Conservation (phyloP, 1,140 invertebrate genomes). For the Drosophila sucinea region DNA sequence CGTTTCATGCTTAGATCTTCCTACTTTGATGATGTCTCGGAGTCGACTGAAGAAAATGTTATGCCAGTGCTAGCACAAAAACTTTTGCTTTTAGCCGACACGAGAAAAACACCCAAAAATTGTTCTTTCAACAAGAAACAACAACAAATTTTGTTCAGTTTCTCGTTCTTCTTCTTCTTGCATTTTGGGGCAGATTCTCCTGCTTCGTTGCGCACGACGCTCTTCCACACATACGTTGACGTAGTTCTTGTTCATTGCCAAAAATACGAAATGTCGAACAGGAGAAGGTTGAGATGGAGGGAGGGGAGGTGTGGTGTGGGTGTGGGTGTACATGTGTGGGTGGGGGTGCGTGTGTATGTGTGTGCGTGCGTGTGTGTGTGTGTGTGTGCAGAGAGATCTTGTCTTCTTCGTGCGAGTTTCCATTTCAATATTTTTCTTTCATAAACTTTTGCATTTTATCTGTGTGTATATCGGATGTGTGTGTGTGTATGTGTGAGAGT, state of each 20-base stretch:
- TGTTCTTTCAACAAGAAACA: conserved; percentile 36
- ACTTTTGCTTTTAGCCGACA: conserved; percentile 76
- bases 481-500: conserved; percentile 26
- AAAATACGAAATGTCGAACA: conserved; percentile 57
- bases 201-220: conserved; percentile 75
- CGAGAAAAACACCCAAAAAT: conserved; percentile 27
- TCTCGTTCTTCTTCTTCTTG: conserved; percentile 53
- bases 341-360: conserved; percentile 18
- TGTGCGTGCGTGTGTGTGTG: conserved; percentile 34
- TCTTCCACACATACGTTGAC: conserved; percentile 73
- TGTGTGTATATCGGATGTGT: conserved; percentile 27
- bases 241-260: conserved; percentile 81
- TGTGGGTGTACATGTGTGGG: conserved; percentile 19
- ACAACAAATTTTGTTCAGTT: conserved; percentile 44
- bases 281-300: neutral
- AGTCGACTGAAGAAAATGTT: conserved; percentile 82
- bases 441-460: conserved; percentile 71
- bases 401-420: conserved; percentile 68
- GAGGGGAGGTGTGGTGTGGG: conserved; percentile 6
- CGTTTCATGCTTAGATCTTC: conserved; percentile 25
- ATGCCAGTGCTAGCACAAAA: conserved; percentile 72
- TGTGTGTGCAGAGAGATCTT: conserved; percentile 36
- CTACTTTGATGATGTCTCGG: conserved; percentile 71
- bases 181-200: conserved; percentile 46
- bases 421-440: conserved; percentile 80